Evolutionary conservation across 2,797 vertebrate genomes (phyloP), one percentile per base, ranked within the genome.

Genomic region (Acanthiza pusilla): DNA sequence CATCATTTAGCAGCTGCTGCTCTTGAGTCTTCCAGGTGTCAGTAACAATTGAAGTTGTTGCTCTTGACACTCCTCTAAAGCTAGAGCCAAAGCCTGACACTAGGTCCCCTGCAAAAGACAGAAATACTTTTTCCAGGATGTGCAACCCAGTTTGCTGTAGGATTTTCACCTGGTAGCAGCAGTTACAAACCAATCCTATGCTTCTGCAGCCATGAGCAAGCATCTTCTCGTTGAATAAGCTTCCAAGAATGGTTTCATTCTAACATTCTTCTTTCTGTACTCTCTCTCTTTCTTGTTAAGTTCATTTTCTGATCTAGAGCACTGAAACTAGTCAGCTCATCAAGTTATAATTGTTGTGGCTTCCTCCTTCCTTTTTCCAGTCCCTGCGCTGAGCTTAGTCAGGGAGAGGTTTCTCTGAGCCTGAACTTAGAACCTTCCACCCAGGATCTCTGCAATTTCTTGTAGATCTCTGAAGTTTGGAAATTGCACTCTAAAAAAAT

Each of bases 321-420:
- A 16, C 34, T 42, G 12, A 38, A 79, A 61, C n/a, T 6, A 42
- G 40, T 13, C 29, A 19, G 16, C 20, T 76, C 23, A 60, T 14
- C 1, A 2, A 55, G 13, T 29, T 54, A 1, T 25, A 66, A 72
- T 25, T 47, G 13, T 9, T 0, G 0, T 5, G 27, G 20, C 36
- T 72, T 60, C 43, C 51, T 79, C 68, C 66, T n/a, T 38, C 40
- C 47, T 36, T 54, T 42, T 32, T 60, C 53, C 43, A 81, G 45
- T 14, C 58, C 55, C 8, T 10, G 2, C 0, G 0, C 0, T 66
- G n/a, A 66, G 40, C 50, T 83, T 29, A 40, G 50, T 50, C 36
- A 53, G 0, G 0, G 26, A 73, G 43, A 55, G 5, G 30, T 14
- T 93, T 51, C 75, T 80, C 29, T 17, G 47, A 87, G 43, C 27